These are phyloP conservation scores for Helarctos malayanus DNA, from an alignment of 2,797 vertebrate species.

Conservation along the genomic window DNA sequence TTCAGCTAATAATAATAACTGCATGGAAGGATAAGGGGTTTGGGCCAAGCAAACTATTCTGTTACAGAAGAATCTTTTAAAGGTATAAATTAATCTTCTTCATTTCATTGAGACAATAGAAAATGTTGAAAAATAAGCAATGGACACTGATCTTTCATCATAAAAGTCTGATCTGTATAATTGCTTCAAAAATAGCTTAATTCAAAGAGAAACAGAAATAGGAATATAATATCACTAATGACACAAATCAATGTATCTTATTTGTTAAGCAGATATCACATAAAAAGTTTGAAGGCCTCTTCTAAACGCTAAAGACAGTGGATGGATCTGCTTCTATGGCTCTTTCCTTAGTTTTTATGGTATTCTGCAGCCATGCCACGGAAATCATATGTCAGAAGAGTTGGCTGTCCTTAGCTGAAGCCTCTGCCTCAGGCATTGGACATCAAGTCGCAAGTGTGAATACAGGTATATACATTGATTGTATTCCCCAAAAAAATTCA, in stretches of 20 bases:
- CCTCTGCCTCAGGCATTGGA: not conserved
- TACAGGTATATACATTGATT: not conserved
- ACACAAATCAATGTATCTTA: constrained; percentile 37
- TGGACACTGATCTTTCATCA: constrained; percentile 30
- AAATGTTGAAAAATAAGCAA: constrained; percentile 38
- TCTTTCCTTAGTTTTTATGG: not conserved
- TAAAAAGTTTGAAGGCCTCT: not conserved
- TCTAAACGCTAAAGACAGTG: not conserved
- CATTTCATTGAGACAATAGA: constrained; percentile 36
- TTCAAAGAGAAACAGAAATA: constrained; percentile 61
- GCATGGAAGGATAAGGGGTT: not conserved
- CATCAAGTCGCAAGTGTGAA: not conserved
- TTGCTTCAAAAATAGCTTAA: constrained; percentile 61
- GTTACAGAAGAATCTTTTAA: constrained; percentile 16
- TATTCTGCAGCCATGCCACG: not conserved
- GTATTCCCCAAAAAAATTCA: not conserved
- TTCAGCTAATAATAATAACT: constrained; percentile 63
- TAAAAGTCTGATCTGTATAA: constrained; percentile 18
- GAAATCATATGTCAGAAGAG: not conserved
- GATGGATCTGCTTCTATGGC: not conserved
- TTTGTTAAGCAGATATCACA: constrained; percentile 27
- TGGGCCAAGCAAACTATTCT: constrained; percentile 49
- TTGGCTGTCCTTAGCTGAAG: not conserved
- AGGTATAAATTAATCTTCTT: constrained; percentile 33
- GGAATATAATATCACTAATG: constrained; percentile 1